These are phyloP conservation scores for Apomyelois bistriatella DNA, from an alignment of 2,888 invertebrate genomes.

Conservation along the genomic window DNA sequence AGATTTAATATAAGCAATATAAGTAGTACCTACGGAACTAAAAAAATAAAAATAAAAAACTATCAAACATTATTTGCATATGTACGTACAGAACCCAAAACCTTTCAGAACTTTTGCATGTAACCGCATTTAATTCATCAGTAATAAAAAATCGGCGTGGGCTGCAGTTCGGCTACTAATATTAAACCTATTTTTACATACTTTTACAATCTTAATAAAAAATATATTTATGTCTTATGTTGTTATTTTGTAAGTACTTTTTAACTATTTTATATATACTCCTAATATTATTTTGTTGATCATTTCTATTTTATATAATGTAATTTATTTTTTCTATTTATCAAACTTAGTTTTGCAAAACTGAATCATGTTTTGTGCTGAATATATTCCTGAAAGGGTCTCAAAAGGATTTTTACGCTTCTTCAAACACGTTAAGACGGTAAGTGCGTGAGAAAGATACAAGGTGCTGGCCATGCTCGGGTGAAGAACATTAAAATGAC, in stretches of 20 bases:
- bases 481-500: constrained; percentile 48
- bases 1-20: too few species aligned
- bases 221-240: neutral
- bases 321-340: neutral
- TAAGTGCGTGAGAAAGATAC: constrained; percentile 63
- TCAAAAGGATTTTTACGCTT: constrained; percentile 47
- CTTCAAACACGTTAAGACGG: constrained; percentile 44
- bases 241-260: too few species aligned
- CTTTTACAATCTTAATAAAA: neutral
- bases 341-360: too few species aligned
- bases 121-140: neutral
- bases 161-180: neutral
- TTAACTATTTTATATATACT: too few species aligned
- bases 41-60: too few species aligned
- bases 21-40: too few species aligned
- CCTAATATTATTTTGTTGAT: too few species aligned
- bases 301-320: neutral
- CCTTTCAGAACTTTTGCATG: too few species aligned
- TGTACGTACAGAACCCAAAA: too few species aligned
- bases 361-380: neutral
- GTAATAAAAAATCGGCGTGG: neutral
- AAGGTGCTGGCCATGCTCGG: constrained; percentile 49
- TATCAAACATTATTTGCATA: too few species aligned
- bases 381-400: constrained; percentile 48
- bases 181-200: neutral